Evolutionary conservation across 92 coral and sea anemone genomes (phyloP).

Genomic region (Montipora capitata): DNA sequence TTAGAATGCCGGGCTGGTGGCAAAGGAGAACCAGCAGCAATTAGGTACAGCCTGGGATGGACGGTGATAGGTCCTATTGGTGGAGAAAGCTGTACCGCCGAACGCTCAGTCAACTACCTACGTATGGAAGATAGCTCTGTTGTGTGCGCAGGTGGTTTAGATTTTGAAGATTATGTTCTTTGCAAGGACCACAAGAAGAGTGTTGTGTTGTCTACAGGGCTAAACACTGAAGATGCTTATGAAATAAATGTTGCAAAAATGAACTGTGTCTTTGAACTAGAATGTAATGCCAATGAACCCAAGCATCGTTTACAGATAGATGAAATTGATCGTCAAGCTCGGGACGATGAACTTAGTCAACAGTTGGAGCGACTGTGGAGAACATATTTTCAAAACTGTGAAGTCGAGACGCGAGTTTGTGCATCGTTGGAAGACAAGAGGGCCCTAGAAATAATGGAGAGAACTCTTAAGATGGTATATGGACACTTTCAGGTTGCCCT

Average conservation of each 20-base stretch:
- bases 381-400: slow-evolving; percentile 45
- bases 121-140: background rate
- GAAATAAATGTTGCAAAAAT: too few species aligned
- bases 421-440: too few species aligned
- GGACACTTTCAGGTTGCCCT: too few species aligned
- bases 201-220: too few species aligned
- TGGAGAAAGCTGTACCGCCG: background rate
- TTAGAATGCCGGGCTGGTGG: too few species aligned
- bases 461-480: too few species aligned
- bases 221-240: too few species aligned
- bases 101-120: background rate
- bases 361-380: slow-evolving; percentile 55
- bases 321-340: background rate
- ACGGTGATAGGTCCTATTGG: slow-evolving; percentile 4
- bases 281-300: background rate
- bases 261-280: too few species aligned
- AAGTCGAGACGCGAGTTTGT: slow-evolving; percentile 38
- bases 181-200: background rate
- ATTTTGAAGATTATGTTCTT: background rate
- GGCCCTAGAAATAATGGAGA: too few species aligned
- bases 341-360: slow-evolving; percentile 20
- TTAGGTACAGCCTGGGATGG: slow-evolving; percentile 4
- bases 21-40: background rate
- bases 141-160: background rate
- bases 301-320: background rate